Conservation (phyloP, 1,140 invertebrate species). For the Nixonia krombeini region DNA sequence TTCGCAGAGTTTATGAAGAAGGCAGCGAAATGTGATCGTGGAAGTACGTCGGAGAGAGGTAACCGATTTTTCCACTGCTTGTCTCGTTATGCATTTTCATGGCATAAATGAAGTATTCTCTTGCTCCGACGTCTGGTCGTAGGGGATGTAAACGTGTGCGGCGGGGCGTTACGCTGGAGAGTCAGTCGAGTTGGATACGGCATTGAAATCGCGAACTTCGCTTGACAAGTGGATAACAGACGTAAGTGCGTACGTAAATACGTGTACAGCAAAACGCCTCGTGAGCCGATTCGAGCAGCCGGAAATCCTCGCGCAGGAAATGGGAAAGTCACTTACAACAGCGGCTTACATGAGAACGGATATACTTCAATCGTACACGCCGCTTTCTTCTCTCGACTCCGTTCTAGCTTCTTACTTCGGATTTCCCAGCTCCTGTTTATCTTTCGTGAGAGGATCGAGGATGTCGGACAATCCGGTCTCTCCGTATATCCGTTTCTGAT, state of each 20-base stretch:
- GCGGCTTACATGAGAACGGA: constrained; percentile 1
- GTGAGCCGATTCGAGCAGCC: constrained; percentile 4
- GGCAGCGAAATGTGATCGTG: too few species aligned
- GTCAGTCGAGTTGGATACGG: constrained; percentile 4
- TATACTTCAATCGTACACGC: constrained; percentile 12
- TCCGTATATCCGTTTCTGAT: constrained; percentile 17
- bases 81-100: too few species aligned
- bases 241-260: constrained; percentile 21
- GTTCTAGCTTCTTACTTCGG: constrained; percentile 16
- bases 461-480: constrained; percentile 15
- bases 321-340: constrained; percentile 16
- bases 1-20: too few species aligned
- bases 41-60: too few species aligned
- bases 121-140: too few species aligned
- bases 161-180: constrained; percentile 11
- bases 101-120: too few species aligned
- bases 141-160: too few species aligned
- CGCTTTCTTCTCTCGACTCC: constrained; percentile 10
- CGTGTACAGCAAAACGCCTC: constrained; percentile 5
- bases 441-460: constrained; percentile 16
- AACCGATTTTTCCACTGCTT: too few species aligned
- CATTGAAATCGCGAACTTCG: constrained; percentile 18
- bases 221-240: constrained; percentile 22
- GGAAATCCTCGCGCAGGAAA: constrained; percentile 13
- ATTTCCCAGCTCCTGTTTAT: constrained; percentile 22